phyloP scores from a whole-genome alignment of 2,888 invertebrate species.

The Caenorhabditis afra region DNA sequence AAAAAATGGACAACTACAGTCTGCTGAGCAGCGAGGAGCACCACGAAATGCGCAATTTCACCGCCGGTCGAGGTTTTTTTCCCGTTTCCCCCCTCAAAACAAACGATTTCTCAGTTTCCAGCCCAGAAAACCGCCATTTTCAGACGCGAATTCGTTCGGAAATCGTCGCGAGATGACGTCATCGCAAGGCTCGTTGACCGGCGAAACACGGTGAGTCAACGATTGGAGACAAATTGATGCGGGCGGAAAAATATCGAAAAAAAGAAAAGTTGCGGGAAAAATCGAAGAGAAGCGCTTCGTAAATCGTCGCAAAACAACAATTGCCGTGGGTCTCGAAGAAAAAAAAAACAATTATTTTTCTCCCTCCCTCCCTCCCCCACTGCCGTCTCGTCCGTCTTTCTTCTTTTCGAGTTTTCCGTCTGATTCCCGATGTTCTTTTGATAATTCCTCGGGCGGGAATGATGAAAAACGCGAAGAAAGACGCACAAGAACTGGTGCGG shows the following conservation, averaged over 20 bases:
- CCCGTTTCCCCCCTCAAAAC: neutral
- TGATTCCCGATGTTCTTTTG: neutral
- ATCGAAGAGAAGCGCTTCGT: too few species aligned
- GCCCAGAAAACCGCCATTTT: conserved; percentile 10
- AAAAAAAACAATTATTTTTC: conserved; percentile 20
- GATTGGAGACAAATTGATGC: neutral
- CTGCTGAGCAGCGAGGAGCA: conserved; percentile 51
- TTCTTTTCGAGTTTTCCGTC: neutral
- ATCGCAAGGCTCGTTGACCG: conserved; percentile 8
- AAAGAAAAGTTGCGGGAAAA: neutral
- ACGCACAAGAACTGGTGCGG: conserved; percentile 8
- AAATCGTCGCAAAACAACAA: too few species aligned
- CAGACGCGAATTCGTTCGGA: conserved; percentile 15
- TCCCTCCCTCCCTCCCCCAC: neutral
- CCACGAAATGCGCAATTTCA: conserved; percentile 27
- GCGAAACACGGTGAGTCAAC: conserved; percentile 14
- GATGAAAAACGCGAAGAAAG: conserved; percentile 17
- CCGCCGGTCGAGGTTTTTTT: conserved; percentile 21
- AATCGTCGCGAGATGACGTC: conserved; percentile 4
- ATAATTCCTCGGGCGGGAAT: neutral
- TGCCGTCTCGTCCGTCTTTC: neutral
- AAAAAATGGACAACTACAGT: conserved; percentile 45
- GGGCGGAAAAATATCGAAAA: conserved; percentile 1
- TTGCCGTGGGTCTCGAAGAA: too few species aligned
- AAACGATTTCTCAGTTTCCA: too few species aligned